Base-by-base conservation (phyloP, 2,113 vertebrate species). In the Ancistrus triradiatus region DNA sequence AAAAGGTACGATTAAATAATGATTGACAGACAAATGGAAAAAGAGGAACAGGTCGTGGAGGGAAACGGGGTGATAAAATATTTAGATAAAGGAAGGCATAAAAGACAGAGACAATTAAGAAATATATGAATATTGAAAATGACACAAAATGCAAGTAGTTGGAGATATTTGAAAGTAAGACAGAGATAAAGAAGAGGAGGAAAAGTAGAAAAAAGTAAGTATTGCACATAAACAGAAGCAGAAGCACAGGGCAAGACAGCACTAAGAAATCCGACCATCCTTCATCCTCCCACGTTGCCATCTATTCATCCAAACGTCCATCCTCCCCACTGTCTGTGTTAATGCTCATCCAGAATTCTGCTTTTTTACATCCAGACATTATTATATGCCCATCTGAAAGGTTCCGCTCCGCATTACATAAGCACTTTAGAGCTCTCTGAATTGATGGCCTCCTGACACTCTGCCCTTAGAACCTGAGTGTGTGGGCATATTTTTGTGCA, bases 401-500 rank as follows among this genome's bases (percentile, higher is more conserved):
- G 40, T 3, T 70, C 28, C 22, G 48, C 48, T 44, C 55, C n/a
- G 58, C 46, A 47, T 69, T 63, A 62, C 18, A 42, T 63, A 57
- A 72, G 68, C 69, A 51, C 66, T 72, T 71, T 47, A 50, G 60
- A 63, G 48, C 55, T 14, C 40, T 28, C 35, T 63, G 72, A 72
- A 67, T 57, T 35, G 25, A 52, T 50, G 10, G 68, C 42, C 67
- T 74, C 58, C n/a, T 46, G 25, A 21, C 8, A 40, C 52, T 48
- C 52, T 31, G 40, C 63, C 67, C 53, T 33, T 47, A 57, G 70
- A 59, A 50, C 60, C 35, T 43, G 52, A 28, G 35, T 49, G 28
- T 28, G 63, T 50, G 58, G 44, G 53, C 48, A 46, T 43, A 87
- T 86, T 84, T 83, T 55, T 51, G 35, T 59, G 75, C n/a, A n/a